phyloP scores from a whole-genome alignment of 2,888 invertebrate genomes.

The Amphimallon solstitiale region DNA sequence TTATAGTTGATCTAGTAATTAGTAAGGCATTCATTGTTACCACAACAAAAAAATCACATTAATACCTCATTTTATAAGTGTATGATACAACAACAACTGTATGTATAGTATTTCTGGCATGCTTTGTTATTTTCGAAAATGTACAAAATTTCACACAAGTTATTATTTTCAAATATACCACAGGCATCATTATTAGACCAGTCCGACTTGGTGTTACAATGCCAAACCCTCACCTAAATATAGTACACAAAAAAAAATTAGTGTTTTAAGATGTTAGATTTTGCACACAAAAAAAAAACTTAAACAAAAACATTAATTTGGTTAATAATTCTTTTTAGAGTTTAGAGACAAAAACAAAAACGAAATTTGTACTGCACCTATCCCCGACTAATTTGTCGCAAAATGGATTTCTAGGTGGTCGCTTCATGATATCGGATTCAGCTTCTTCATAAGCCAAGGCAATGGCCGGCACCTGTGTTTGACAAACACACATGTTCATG shows the following conservation, averaged over 20 bases:
- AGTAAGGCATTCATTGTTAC: neutral
- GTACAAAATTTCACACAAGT: too few species aligned
- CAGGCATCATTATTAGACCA: slow-evolving; percentile 33
- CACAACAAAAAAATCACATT: neutral
- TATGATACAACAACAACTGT: slow-evolving; percentile 17
- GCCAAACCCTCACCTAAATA: neutral
- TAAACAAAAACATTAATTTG: slow-evolving; percentile 9
- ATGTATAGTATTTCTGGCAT: slow-evolving; percentile 11
- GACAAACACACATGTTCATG: neutral
- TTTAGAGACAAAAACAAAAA: slow-evolving; percentile 28
- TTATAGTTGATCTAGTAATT: slow-evolving; percentile 14
- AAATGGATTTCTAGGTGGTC: slow-evolving; percentile 83
- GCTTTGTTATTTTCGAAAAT: slow-evolving; percentile 26
- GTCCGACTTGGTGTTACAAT: slow-evolving; percentile 23
- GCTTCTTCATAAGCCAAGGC: slow-evolving; percentile 88
- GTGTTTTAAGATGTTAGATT: slow-evolving; percentile 31
- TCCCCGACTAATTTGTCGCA: slow-evolving; percentile 87
- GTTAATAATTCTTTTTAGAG: neutral
- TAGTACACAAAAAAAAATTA: neutral
- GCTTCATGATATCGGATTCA: slow-evolving; percentile 89
- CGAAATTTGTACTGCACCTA: slow-evolving; percentile 45
- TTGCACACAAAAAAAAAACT: too few species aligned
- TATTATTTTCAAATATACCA: neutral
- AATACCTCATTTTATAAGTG: too few species aligned
- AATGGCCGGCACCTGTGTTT: slow-evolving; percentile 77